These are phyloP conservation scores for Florisuga fusca DNA, from an alignment of 2,797 vertebrate species.

Conservation along the genomic window DNA sequence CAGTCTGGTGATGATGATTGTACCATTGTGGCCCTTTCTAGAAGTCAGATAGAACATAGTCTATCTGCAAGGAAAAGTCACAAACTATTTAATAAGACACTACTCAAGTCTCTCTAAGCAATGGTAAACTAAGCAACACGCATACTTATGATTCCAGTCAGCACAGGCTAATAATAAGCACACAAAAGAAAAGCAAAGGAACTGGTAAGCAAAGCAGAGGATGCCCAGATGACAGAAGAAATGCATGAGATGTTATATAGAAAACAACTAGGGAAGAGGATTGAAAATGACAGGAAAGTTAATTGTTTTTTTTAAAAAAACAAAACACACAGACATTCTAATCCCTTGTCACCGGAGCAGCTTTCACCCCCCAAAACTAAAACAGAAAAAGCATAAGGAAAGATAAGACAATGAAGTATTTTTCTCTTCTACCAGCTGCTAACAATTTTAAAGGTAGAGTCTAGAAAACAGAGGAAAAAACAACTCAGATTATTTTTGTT, in stretches of 20 bases:
- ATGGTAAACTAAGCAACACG: not conserved
- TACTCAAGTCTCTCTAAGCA: not conserved
- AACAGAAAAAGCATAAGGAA: not conserved
- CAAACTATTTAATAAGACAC: not conserved
- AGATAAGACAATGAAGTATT: not conserved
- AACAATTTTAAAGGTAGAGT: not conserved
- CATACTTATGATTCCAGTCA: not conserved
- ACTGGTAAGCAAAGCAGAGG: not conserved
- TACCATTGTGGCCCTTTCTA: not conserved
- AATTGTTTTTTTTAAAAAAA: not conserved
- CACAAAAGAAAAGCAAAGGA: not conserved
- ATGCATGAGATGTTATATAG: not conserved
- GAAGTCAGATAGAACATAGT: not conserved
- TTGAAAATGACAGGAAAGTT: slow-evolving; percentile 29
- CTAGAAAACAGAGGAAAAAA: not conserved
- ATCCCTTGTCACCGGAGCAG: not conserved
- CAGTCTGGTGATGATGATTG: not conserved
- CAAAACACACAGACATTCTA: not conserved
- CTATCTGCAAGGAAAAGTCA: not conserved
- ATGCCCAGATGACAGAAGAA: not conserved
- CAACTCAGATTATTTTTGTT: slow-evolving; percentile 34
- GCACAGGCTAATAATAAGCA: not conserved
- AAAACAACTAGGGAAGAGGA: not conserved
- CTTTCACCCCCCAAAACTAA: not conserved
- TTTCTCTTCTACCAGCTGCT: not conserved